phyloP scores from a whole-genome alignment of 1,140 invertebrate genomes.

The Plectus sambesii region DNA sequence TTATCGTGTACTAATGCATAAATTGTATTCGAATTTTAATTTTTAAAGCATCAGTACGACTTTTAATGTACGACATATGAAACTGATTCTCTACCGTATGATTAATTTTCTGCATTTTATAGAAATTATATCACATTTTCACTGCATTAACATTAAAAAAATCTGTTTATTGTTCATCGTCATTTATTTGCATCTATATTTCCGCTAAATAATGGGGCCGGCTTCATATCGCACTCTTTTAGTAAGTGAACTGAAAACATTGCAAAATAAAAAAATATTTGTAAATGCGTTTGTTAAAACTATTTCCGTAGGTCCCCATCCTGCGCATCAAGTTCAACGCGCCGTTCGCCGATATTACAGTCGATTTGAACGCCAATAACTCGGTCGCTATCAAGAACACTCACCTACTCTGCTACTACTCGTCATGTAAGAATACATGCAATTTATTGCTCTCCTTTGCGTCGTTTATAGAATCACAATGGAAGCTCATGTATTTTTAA shows the following conservation, averaged over 20 bases:
- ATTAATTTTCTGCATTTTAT: not conserved
- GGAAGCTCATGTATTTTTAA: conserved; percentile 2
- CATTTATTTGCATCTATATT: conserved; percentile 1
- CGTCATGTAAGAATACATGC: conserved; percentile 57
- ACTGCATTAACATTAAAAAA: not conserved
- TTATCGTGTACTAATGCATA: conserved; percentile 28
- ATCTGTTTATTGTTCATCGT: not conserved
- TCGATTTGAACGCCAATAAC: conserved; percentile 95
- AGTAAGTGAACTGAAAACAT: conserved; percentile 48
- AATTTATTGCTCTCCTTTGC: not conserved
- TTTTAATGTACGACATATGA: not conserved
- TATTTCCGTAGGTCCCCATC: conserved; percentile 54
- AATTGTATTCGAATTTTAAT: conserved; percentile 9
- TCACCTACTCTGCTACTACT: conserved; percentile 77
- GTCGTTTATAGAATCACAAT: conserved; percentile 5
- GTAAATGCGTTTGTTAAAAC: not conserved
- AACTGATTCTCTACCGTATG: not conserved
- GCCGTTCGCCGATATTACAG: conserved; percentile 57
- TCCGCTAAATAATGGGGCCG: not conserved
- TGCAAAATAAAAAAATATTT: not conserved
- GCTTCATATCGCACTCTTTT: not conserved
- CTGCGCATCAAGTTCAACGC: conserved; percentile 32
- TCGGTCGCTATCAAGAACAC: conserved; percentile 86
- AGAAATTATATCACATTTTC: not conserved
- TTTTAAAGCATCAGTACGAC: not conserved